phyloP scores from a whole-genome alignment of 2,797 vertebrate species.

The Thamnophis elegans region DNA sequence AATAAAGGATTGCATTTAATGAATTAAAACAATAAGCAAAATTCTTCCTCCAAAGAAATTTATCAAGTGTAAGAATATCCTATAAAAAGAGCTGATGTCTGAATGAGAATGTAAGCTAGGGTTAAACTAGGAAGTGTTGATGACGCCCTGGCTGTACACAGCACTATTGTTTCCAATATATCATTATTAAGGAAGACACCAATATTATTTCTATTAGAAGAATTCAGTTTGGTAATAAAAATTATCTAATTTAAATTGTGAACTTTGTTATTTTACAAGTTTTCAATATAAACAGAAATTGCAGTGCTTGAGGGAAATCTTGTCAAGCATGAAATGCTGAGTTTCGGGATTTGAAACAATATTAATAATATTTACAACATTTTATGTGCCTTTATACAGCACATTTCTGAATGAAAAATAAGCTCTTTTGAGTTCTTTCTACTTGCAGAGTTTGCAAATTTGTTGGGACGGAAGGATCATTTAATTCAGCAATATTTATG shows the following conservation, averaged over 20 bases:
- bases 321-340: not conserved
- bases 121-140: not conserved
- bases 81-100: not conserved
- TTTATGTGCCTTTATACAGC: not conserved
- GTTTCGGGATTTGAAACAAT: not conserved
- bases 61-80: not conserved
- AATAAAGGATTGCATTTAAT: not conserved
- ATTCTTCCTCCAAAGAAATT: not conserved
- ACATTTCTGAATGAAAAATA: not conserved
- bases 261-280: not conserved
- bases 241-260: not conserved
- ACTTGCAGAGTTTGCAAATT: not conserved
- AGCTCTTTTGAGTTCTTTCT: not conserved
- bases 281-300: not conserved
- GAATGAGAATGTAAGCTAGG: not conserved
- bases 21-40: not conserved
- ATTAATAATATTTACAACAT: not conserved
- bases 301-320: not conserved
- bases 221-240: constrained; percentile 8
- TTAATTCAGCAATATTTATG: not conserved
- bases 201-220: constrained; percentile 1
- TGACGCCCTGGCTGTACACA: not conserved
- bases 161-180: not conserved
- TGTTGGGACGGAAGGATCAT: not conserved
- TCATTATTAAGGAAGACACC: not conserved